Base-by-base conservation (phyloP, 1,140 invertebrate genomes). In the Polypedilum pembai region DNA sequence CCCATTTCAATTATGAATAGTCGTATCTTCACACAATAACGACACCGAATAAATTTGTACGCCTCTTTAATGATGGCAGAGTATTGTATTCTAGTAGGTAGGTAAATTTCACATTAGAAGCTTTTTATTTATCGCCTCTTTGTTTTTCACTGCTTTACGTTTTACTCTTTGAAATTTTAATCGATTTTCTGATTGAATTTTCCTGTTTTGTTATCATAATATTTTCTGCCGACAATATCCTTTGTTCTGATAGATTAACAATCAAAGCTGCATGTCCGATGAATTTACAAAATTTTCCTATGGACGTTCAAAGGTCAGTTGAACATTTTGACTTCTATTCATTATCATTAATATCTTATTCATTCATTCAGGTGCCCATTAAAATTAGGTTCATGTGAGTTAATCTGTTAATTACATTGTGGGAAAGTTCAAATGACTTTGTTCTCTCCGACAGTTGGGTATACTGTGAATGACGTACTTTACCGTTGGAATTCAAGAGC, bases 191-290 rank as follows among this genome's bases (percentile, higher is more conserved):
- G 40, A 40, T 8, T 33, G 24, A 3, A 1, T 33, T 33, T 33
- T 33, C 5, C 24, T 33, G 24, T 33, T 33, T 33, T 33, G 24
- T 5, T 33, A 3, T 33, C 2, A 33, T 33, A 33, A 33, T 5
- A 33, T 33, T 33, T 33, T 33, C 1, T 33, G 24, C 24, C 5
- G 1, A 33, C 24, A 5, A 40, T 24, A 73, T 17, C 1, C 8
- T 33, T 74, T 76, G 7, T 77, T 76, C 75, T 85, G 85, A 65
- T 83, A 93, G 94, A 77, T 83, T 97, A 76, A 97, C 95, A 4
- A 94, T 97, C 75, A 94, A 94, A 83, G 94, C 94, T 41, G 91
- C 90, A 45, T 97, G 95, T 82, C 93, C 93, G 3, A 96, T 97
- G 94, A 91, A 94, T 82, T 83, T 97, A 45, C 90, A 92, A 81